Conservation (phyloP, 2,888 invertebrate species). For the Dioctria rufipes region DNA sequence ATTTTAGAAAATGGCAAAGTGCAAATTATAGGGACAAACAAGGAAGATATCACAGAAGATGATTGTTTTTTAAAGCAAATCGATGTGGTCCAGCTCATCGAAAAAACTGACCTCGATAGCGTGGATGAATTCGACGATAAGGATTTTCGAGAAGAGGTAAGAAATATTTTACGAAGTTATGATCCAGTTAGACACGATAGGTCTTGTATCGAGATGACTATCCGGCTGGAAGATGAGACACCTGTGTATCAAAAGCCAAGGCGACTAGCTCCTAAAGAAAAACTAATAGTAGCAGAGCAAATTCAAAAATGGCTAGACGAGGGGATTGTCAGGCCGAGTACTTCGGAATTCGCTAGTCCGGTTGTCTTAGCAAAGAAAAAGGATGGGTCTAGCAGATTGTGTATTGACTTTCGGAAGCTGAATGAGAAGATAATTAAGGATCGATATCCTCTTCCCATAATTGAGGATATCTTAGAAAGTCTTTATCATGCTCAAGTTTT, state of each 20-base stretch:
- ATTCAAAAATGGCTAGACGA: slow-evolving; percentile 63
- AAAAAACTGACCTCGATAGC: too few relatives aligned
- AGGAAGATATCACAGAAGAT: too few relatives aligned
- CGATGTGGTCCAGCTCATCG: too few relatives aligned
- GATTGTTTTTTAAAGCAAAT: too few relatives aligned
- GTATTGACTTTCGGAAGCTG: slow-evolving; percentile 47
- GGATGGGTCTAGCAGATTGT: slow-evolving; percentile 60
- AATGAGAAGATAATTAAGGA: slow-evolving; percentile 58
- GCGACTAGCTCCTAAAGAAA: slow-evolving; percentile 61
- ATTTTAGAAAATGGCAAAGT: too few relatives aligned
- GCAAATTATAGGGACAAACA: too few relatives aligned
- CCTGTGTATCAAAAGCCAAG: slow-evolving; percentile 62
- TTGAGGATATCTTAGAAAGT: slow-evolving; percentile 60
- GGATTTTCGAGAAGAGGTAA: background rate
- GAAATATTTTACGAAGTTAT: background rate
- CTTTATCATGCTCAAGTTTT: slow-evolving; percentile 61
- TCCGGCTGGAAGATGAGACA: slow-evolving; percentile 59
- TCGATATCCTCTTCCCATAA: slow-evolving; percentile 53
- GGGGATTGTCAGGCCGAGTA: slow-evolving; percentile 55
- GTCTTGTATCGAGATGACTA: slow-evolving; percentile 33
- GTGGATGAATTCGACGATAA: too few relatives aligned
- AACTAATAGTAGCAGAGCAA: slow-evolving; percentile 61
- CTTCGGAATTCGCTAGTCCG: slow-evolving; percentile 63
- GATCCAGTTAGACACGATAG: too few relatives aligned
- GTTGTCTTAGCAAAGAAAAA: slow-evolving; percentile 63